Conservation (phyloP, 2,797 vertebrate species). For the Chelonia mydas region DNA sequence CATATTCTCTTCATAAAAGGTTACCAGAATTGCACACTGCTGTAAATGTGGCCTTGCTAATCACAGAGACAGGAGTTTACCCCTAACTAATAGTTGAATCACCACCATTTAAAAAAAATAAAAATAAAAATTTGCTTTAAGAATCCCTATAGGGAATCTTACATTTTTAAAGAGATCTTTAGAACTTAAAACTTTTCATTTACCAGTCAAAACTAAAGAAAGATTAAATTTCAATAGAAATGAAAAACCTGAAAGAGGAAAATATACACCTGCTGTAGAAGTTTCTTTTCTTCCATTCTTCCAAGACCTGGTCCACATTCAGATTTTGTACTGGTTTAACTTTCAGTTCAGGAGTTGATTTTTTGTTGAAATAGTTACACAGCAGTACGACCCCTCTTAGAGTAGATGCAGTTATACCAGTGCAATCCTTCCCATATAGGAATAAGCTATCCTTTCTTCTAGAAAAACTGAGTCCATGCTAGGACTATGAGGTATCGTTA, state of each 20-base stretch:
- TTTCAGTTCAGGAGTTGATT: not conserved
- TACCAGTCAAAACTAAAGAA: not conserved
- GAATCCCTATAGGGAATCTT: fast-evolving
- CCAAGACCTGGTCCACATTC: fast-evolving
- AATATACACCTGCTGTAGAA: not conserved
- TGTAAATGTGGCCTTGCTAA: fast-evolving
- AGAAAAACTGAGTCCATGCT: not conserved
- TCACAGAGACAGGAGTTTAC: not conserved
- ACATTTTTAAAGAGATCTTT: not conserved
- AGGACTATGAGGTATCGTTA: not conserved
- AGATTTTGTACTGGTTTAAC: not conserved
- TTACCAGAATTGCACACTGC: not conserved
- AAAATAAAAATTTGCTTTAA: not conserved
- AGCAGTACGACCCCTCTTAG: not conserved
- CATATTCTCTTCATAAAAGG: not conserved
- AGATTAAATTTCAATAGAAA: not conserved
- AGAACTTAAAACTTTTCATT: not conserved
- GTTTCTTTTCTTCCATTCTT: not conserved
- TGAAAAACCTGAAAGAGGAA: not conserved
- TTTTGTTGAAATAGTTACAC: not conserved
- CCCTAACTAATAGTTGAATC: not conserved
- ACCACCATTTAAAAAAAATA: fast-evolving
- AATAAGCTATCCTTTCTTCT: not conserved
- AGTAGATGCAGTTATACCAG: not conserved
- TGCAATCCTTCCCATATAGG: not conserved